A percentile compares a stretch with the other conserved stretches of the same genome.
These are phyloP conservation scores for Nyctereutes procyonoides DNA, from an alignment of 2,113 vertebrate species.

Conservation along the genomic window DNA sequence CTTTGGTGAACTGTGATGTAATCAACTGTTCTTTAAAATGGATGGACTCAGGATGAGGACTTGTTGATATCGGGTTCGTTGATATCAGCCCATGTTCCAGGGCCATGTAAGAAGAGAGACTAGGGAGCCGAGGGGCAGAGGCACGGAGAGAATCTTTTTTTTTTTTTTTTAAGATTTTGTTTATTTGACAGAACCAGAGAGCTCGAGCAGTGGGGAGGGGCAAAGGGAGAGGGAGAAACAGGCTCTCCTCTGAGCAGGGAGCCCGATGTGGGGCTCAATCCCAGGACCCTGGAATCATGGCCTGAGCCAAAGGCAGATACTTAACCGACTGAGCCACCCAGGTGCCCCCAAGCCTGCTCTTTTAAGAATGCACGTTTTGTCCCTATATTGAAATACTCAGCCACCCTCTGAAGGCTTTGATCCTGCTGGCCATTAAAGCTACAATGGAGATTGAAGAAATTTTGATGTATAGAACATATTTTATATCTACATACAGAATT, in stretches of 20 bases:
- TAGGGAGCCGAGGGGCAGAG: background rate
- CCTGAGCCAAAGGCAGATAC: background rate
- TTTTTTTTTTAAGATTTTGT: too few species aligned
- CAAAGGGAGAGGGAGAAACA: background rate
- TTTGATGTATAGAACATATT: background rate
- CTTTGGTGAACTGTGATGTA: background rate
- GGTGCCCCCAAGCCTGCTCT: background rate
- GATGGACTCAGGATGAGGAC: background rate
- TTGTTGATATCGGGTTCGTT: background rate
- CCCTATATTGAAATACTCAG: background rate
- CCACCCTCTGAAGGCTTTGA: background rate
- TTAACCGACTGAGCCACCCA: background rate
- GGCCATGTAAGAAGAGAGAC: background rate
- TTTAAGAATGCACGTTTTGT: background rate
- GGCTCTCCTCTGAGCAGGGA: rapidly evolving
- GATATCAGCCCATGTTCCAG: background rate
- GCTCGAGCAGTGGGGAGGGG: background rate
- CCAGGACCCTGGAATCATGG: background rate
- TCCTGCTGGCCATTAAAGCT: background rate
- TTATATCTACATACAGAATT: background rate
- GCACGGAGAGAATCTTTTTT: background rate
- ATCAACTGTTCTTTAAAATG: background rate
- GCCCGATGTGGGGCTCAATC: background rate
- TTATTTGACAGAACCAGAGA: too few species aligned
- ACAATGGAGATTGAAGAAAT: background rate